Evolutionary conservation across 2,888 invertebrate species (phyloP).

Genomic region (Rhamphomyia laevipes): DNA sequence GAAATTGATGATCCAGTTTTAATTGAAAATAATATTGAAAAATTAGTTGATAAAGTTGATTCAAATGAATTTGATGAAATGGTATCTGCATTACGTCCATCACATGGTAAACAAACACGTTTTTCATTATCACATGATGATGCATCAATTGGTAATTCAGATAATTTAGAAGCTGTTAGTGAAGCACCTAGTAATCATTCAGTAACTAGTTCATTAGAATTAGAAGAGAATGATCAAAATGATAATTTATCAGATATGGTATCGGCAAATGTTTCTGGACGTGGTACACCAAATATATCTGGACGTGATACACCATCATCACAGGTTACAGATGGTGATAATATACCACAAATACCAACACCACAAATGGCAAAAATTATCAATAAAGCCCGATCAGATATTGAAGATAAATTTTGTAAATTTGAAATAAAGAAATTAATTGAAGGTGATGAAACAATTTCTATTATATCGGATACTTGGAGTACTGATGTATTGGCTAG

Average conservation of each 20-base stretch:
- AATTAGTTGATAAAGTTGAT: constrained; percentile 23
- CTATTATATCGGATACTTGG: constrained; percentile 97
- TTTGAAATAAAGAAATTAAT: constrained; percentile 81
- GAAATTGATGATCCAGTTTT: constrained; percentile 22
- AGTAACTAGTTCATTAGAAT: constrained; percentile 78
- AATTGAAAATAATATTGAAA: constrained; percentile 24
- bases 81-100: constrained; percentile 30
- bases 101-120: constrained; percentile 47
- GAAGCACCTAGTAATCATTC: constrained; percentile 94
- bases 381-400: constrained; percentile 79
- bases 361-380: constrained; percentile 50
- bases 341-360: constrained; percentile 40
- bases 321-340: constrained; percentile 73
- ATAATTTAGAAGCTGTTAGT: constrained; percentile 88
- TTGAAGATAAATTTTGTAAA: constrained; percentile 97
- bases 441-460: constrained; percentile 88
- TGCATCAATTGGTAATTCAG: constrained; percentile 84
- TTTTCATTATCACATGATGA: constrained; percentile 86
- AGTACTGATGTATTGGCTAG: constrained; percentile 95
- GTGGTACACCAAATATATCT: constrained; percentile 91
- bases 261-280: constrained; percentile 84
- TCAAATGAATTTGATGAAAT: constrained; percentile 30
- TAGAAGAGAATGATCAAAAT: constrained; percentile 77
- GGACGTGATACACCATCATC: constrained; percentile 94
- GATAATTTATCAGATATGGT: constrained; percentile 97